phyloP scores from a whole-genome alignment of 2,888 invertebrate genomes.

The Pterobdella sp. region DNA sequence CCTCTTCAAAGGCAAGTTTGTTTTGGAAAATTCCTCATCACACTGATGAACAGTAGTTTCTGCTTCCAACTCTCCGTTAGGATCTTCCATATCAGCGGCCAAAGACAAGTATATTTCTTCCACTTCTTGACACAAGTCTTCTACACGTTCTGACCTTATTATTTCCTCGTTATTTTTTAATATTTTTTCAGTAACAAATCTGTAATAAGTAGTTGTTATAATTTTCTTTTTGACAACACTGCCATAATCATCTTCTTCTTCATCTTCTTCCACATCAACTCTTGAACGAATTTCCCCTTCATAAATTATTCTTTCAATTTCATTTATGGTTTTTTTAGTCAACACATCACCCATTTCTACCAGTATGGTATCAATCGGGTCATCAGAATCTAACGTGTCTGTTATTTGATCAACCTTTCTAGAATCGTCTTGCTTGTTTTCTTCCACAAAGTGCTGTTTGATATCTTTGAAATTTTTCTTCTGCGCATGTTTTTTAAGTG shows the following conservation, averaged over 20 bases:
- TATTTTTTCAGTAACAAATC: conserved; percentile 23
- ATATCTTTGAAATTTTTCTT: not conserved
- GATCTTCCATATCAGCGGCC: conserved; percentile 24
- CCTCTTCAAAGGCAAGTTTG: conserved; percentile 24
- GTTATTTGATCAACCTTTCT: not conserved
- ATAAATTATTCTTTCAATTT: not conserved
- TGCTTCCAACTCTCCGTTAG: conserved; percentile 30
- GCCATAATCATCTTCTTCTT: conserved; percentile 25
- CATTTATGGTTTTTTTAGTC: not conserved
- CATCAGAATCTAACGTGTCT: not conserved
- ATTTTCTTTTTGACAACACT: conserved; percentile 28
- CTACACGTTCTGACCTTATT: conserved; percentile 11
- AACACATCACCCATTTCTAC: not conserved
- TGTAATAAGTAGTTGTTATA: conserved; percentile 25
- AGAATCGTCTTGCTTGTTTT: not conserved
- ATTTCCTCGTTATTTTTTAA: conserved; percentile 20
- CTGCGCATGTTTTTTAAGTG: not conserved
- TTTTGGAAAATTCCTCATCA: conserved; percentile 20
- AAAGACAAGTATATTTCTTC: conserved; percentile 31
- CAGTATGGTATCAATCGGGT: not conserved
- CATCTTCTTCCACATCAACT: conserved; percentile 22
- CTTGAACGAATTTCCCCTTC: conserved; percentile 29
- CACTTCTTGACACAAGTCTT: conserved; percentile 27
- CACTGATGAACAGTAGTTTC: conserved; percentile 30
- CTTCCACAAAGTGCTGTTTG: not conserved